phyloP scores from a whole-genome alignment of 35 echinoderm and acorn worm species.

The Apostichopus californicus region DNA sequence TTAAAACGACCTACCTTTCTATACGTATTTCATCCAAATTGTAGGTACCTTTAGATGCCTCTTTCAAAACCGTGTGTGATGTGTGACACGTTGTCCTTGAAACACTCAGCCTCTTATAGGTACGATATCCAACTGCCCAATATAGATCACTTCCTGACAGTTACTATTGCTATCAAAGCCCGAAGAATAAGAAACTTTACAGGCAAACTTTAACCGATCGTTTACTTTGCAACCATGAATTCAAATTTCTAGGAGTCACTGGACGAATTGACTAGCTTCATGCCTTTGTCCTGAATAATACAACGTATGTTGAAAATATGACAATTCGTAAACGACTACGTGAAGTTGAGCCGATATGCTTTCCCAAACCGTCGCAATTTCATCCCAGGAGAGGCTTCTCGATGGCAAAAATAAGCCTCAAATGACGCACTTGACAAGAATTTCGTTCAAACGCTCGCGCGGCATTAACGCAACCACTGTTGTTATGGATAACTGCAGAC shows the following conservation, averaged over 20 bases:
- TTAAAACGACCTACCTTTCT: background rate
- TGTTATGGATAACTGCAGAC: slow-evolving; percentile 43
- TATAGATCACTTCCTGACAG: background rate
- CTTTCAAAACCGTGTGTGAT: background rate
- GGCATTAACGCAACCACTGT: slow-evolving; percentile 20
- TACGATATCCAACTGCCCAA: background rate
- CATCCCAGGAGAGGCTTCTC: slow-evolving; percentile 17
- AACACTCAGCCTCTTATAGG: background rate
- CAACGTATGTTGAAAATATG: background rate
- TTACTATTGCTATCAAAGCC: background rate
- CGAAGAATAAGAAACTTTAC: background rate
- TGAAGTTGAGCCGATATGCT: slow-evolving; percentile 21
- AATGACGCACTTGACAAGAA: slow-evolving; percentile 44
- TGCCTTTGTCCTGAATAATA: slow-evolving; percentile 10
- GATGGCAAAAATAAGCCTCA: slow-evolving; percentile 41
- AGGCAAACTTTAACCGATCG: background rate
- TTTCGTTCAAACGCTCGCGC: slow-evolving; percentile 47
- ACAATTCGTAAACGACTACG: background rate
- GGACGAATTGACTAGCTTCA: background rate
- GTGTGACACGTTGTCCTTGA: background rate
- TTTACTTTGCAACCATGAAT: background rate
- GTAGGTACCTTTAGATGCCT: background rate
- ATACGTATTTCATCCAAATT: background rate
- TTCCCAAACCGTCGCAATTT: slow-evolving; percentile 28
- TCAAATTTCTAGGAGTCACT: background rate